Conservation (phyloP, 2,113 vertebrate species). For the Tringa solitaria region DNA sequence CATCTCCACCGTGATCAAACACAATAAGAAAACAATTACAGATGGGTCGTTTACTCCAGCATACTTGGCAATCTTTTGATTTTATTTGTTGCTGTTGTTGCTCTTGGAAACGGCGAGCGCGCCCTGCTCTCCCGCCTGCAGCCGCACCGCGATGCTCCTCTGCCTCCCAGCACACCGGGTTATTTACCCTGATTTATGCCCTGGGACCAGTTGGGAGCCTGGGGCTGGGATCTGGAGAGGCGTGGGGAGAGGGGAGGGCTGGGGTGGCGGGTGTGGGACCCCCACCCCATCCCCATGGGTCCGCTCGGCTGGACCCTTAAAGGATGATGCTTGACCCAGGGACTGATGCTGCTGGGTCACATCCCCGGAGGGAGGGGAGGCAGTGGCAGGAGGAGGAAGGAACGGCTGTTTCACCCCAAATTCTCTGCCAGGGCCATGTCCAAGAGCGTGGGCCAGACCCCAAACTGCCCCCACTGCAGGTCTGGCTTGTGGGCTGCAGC, state of each 20-base stretch:
- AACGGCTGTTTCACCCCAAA: accelerated
- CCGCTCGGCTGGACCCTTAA: accelerated
- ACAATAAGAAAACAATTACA: neutral
- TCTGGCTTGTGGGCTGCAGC: neutral
- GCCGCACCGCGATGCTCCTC: neutral
- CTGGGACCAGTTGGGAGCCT: constrained; percentile 53
- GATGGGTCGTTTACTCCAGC: neutral
- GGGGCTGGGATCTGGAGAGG: constrained; percentile 49
- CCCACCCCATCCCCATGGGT: neutral
- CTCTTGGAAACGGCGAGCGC: constrained; percentile 40
- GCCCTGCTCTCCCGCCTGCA: constrained; percentile 42
- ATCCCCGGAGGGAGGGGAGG: accelerated
- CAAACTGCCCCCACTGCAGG: no score
- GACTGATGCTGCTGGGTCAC: neutral
- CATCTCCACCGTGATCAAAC: neutral
- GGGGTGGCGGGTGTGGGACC: neutral
- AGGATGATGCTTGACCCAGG: accelerated
- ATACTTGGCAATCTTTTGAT: neutral
- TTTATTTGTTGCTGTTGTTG: neutral
- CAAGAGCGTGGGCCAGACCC: neutral
- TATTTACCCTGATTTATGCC: constrained; percentile 43
- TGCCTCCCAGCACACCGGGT: constrained; percentile 19
- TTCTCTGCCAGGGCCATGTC: neutral
- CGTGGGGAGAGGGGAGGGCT: constrained; percentile 36
- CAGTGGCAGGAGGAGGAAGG: accelerated